Evolutionary conservation across 2,797 vertebrate species (phyloP).

Genomic region (Tinamus major): DNA sequence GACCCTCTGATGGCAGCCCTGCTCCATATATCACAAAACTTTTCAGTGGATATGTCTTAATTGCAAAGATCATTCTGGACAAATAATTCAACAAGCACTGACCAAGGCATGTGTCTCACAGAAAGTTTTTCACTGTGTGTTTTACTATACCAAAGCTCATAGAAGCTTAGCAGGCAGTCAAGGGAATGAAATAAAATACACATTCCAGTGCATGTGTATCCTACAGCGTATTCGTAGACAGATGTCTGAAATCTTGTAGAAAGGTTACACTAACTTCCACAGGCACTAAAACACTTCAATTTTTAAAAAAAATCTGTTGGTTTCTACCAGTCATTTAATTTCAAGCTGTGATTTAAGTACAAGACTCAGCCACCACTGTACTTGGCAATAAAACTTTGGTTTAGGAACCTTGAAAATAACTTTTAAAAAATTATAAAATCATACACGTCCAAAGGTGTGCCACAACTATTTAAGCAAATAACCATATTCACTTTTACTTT

Average conservation of each 20-base stretch:
- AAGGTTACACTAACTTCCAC: not conserved
- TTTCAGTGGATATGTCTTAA: not conserved
- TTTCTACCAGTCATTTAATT: not conserved
- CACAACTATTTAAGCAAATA: not conserved
- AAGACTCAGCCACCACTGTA: not conserved
- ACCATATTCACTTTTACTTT: not conserved
- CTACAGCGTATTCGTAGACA: not conserved
- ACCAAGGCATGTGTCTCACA: no score
- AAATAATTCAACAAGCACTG: no score
- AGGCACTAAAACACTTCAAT: not conserved
- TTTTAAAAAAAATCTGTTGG: not conserved
- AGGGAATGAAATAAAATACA: not conserved
- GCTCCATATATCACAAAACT: not conserved
- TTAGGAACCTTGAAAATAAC: not conserved
- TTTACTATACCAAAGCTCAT: no score
- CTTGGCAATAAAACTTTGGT: not conserved
- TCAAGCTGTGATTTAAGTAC: not conserved
- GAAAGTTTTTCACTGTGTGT: no score
- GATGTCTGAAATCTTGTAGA: not conserved
- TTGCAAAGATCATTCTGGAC: not conserved
- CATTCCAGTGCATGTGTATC: not conserved
- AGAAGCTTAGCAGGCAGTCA: not conserved
- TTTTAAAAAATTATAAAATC: not conserved
- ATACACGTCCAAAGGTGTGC: not conserved
- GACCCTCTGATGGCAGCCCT: not conserved